These are phyloP conservation scores for Athalia cordata DNA, from an alignment of 2,888 invertebrate genomes.

Conservation along the genomic window DNA sequence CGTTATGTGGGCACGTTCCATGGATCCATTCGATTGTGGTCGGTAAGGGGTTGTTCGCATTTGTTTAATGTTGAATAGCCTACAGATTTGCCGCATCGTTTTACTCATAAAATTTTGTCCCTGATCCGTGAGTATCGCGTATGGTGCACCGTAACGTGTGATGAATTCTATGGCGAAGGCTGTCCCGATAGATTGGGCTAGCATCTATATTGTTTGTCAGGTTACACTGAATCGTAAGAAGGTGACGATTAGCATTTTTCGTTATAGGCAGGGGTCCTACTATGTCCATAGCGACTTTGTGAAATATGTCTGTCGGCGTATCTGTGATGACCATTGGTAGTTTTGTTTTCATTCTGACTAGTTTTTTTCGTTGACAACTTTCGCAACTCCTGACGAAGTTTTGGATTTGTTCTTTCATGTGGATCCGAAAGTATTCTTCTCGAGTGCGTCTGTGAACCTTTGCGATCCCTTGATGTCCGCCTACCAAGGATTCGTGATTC, in stretches of 20 bases:
- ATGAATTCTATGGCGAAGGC: constrained; percentile 20
- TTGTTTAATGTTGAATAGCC: constrained; percentile 1
- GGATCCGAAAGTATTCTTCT: constrained; percentile 45
- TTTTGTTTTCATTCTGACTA: not conserved
- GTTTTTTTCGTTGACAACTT: constrained; percentile 46
- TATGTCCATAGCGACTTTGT: constrained; percentile 46
- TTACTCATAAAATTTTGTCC: constrained; percentile 25
- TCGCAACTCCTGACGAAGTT: constrained; percentile 45
- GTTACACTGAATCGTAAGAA: constrained; percentile 10
- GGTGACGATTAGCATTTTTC: not conserved
- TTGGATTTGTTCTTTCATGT: constrained; percentile 39
- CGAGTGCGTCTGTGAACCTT: constrained; percentile 32
- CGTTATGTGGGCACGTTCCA: constrained; percentile 3
- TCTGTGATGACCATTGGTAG: constrained; percentile 46
- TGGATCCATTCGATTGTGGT: constrained; percentile 22
- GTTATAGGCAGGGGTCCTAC: constrained; percentile 16
- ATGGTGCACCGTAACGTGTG: constrained; percentile 9
- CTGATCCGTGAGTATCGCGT: constrained; percentile 21
- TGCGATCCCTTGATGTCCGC: constrained; percentile 49
- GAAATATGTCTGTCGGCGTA: constrained; percentile 34
- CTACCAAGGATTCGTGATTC: constrained; percentile 43
- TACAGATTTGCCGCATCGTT: not conserved
- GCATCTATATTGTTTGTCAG: constrained; percentile 17
- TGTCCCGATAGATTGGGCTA: constrained; percentile 1
- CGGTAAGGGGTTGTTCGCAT: constrained; percentile 3